Percentiles rank a stretch among this genome's conserved stretches.
phyloP scores from a whole-genome alignment of 2,888 invertebrate species.

The Sisyra nigra region DNA sequence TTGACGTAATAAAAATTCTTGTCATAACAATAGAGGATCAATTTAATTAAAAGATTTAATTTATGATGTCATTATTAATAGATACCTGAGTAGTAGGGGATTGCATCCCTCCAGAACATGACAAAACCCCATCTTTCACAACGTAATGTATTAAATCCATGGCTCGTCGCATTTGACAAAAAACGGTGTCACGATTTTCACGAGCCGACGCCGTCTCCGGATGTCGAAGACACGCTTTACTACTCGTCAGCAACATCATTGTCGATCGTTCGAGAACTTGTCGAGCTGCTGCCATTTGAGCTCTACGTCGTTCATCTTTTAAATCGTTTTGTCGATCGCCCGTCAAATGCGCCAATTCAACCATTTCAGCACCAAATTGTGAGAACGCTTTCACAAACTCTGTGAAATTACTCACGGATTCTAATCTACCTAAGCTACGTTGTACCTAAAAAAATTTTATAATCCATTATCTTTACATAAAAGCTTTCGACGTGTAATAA shows the following conservation, averaged over 20 bases:
- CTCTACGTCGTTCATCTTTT: constrained; percentile 83
- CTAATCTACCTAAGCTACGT: constrained; percentile 65
- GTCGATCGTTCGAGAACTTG: constrained; percentile 92
- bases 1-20: background rate
- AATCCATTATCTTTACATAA: background rate
- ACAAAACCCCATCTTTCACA: constrained; percentile 86
- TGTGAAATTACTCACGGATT: constrained; percentile 80
- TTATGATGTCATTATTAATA: background rate
- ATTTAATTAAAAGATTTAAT: constrained; percentile 10
- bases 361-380: constrained; percentile 97
- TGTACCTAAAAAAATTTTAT: constrained; percentile 39
- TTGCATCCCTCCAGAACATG: constrained; percentile 29
- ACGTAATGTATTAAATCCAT: constrained; percentile 97
- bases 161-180: constrained; percentile 92
- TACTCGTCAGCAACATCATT: constrained; percentile 90
- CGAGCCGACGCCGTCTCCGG: constrained; percentile 85
- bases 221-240: constrained; percentile 91
- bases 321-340: constrained; percentile 68
- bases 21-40: background rate
- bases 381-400: constrained; percentile 98
- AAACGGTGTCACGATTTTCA: constrained; percentile 94
- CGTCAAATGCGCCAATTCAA: constrained; percentile 89
- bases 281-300: constrained; percentile 92
- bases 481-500: background rate
- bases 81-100: constrained; percentile 26